Base-by-base conservation (phyloP, 2,797 vertebrate genomes). In the Zenarchopterus dispar region DNA sequence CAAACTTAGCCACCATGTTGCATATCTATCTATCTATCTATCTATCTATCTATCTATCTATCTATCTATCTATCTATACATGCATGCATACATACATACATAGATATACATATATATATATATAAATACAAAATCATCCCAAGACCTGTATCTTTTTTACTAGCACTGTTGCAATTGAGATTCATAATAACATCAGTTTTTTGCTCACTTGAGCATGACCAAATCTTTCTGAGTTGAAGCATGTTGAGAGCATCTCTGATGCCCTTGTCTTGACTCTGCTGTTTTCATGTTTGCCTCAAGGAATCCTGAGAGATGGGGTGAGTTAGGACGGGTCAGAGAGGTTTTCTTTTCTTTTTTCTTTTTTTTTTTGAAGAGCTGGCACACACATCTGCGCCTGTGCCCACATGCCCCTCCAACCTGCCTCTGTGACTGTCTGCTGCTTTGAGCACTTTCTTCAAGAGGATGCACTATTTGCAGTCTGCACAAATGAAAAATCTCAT, bases 361-460 rank as follows among this genome's bases (percentile, higher is more conserved):
- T 5, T 24, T 24, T 0, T 44, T 62, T 72, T 63, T 70, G 46
- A 69, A 67, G 76, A 64, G 66, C 22, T 10, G 59, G 56, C 49
- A 51, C 74, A 68, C 49, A 51, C 74, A 68, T 71, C 64, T 80
- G 78, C 0, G 24, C 56, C 54, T 57, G 55, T 79, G 67, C 54
- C 49, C 9, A 1, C 18, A 23, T 16, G 1, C 21, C 6, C 19
- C 43, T 50, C 45, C 41, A 46, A 55, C 33, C 55, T 56, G 70
- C 57, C 56, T 48, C 4, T 10, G 22, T 59, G 51, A 65, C 9
- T 41, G 58, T 60, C 3, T 11, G 33, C 33, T 36, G 9, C 42
- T 51, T 52, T 59, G 59, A 72, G 54, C 66, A 62, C 68, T 57
- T 45, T 55, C 70, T 62, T 69, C 62, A 28, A 28, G 4, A 28